Conservation (phyloP, 2,797 vertebrate species). For the Neostethus bicornis region DNA sequence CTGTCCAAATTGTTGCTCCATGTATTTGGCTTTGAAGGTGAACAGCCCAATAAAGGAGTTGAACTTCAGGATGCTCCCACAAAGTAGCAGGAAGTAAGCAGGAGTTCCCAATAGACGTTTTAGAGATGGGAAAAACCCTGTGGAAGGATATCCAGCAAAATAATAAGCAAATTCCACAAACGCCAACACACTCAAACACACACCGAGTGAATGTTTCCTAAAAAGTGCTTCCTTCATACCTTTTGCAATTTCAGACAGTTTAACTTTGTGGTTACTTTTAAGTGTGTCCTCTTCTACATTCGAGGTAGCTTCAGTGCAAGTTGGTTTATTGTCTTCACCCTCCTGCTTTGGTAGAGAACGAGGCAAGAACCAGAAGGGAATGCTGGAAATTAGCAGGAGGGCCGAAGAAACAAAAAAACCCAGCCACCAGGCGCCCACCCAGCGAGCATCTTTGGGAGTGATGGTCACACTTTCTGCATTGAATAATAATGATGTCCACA, state of each 20-base stretch:
- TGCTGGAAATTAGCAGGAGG: constrained; percentile 77
- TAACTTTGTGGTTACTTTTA: constrained; percentile 42
- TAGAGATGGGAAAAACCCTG: constrained; percentile 79
- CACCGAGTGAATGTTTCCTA: background rate
- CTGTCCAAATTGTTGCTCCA: constrained; percentile 84
- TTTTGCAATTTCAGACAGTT: constrained; percentile 73
- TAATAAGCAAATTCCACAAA: background rate
- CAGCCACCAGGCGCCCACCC: constrained; percentile 91
- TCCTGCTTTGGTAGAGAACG: constrained; percentile 75
- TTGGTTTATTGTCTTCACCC: constrained; percentile 16
- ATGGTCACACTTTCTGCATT: constrained; percentile 83
- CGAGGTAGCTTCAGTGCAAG: background rate
- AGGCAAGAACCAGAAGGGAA: constrained; percentile 88
- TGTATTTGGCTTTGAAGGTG: constrained; percentile 84
- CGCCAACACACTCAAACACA: background rate
- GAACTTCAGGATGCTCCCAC: constrained; percentile 75
- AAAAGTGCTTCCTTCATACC: constrained; percentile 38
- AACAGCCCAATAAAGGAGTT: constrained; percentile 79
- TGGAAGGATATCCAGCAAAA: background rate
- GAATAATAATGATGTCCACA: background rate
- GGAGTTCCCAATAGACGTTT: constrained; percentile 77
- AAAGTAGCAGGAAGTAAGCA: constrained; percentile 78
- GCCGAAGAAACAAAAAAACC: constrained; percentile 84
- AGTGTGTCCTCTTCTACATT: background rate
- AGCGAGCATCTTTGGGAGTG: constrained; percentile 82